A percentile compares a stretch with the other conserved stretches of the same genome.
phyloP scores from a whole-genome alignment of 2,888 invertebrate species.

The Allolobophora icterica region DNA sequence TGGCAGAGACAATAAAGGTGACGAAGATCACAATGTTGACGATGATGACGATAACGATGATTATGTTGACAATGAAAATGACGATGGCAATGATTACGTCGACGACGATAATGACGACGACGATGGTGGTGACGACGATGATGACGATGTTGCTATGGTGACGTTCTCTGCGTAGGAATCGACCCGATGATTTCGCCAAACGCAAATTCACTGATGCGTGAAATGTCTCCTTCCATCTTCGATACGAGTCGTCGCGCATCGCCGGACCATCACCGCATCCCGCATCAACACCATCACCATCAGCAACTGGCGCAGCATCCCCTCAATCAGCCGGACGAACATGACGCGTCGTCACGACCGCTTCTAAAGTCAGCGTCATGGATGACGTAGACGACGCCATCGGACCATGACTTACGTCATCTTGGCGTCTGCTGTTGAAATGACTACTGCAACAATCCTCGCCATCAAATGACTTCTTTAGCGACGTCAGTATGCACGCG shows the following conservation, averaged over 20 bases:
- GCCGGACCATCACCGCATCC: neutral
- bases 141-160: neutral
- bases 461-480: no score
- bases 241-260: neutral
- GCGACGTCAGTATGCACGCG: no score
- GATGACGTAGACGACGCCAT: neutral
- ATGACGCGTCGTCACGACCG: neutral
- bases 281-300: neutral
- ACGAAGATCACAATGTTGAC: constrained; percentile 89
- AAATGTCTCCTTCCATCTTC: constrained; percentile 8
- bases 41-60: neutral
- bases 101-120: constrained; percentile 91
- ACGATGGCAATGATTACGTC: constrained; percentile 57
- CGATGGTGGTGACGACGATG: constrained; percentile 71
- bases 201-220: constrained; percentile 25
- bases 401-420: neutral
- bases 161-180: neutral
- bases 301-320: constrained; percentile 15
- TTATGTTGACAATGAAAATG: neutral
- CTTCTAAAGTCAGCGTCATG: neutral
- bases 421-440: neutral
- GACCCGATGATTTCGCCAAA: constrained; percentile 18
- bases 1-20: constrained; percentile 71
- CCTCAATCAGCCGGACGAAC: neutral
- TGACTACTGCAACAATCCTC: no score